These are phyloP conservation scores for Lithobates sylvaticus DNA, from an alignment of 2,797 vertebrate genomes.

Conservation along the genomic window DNA sequence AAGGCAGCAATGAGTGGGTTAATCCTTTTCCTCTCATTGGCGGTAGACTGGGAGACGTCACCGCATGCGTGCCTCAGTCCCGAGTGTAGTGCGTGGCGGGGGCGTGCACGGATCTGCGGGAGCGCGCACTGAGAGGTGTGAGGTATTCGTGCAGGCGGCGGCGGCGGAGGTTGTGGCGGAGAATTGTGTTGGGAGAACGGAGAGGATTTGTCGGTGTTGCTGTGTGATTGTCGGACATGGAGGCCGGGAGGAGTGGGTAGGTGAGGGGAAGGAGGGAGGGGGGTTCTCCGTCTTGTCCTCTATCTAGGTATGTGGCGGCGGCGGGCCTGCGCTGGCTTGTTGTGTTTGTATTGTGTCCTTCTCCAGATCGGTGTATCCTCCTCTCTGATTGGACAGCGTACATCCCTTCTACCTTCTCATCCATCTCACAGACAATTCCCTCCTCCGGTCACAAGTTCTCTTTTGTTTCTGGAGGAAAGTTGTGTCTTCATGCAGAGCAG, in stretches of 20 bases:
- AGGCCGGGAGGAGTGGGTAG: not conserved
- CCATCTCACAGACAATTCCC: too few relatives aligned
- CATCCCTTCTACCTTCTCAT: too few relatives aligned
- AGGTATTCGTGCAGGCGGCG: not conserved
- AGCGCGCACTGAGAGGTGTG: constrained; percentile 16
- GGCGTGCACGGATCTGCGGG: constrained; percentile 34
- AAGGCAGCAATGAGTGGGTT: not conserved
- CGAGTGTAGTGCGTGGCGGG: constrained; percentile 26
- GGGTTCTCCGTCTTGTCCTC: not conserved
- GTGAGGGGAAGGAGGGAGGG: not conserved
- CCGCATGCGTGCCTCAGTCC: not conserved
- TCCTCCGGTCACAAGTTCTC: too few relatives aligned
- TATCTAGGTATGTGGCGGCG: not conserved
- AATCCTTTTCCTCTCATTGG: not conserved
- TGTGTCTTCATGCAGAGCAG: too few relatives aligned
- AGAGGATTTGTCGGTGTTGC: constrained; percentile 12
- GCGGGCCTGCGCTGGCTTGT: not conserved
- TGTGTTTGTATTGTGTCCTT: not conserved
- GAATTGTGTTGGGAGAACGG: not conserved
- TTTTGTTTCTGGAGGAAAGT: too few relatives aligned
- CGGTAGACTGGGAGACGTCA: constrained; percentile 28
- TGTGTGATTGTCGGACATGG: not conserved
- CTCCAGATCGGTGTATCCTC: too few relatives aligned
- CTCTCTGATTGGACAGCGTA: too few relatives aligned
- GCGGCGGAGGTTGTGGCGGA: not conserved